A percentile compares a stretch with the other conserved stretches of the same genome.
phyloP scores from a whole-genome alignment of 1,140 invertebrate genomes.

The Anoplolepis gracilipes region DNA sequence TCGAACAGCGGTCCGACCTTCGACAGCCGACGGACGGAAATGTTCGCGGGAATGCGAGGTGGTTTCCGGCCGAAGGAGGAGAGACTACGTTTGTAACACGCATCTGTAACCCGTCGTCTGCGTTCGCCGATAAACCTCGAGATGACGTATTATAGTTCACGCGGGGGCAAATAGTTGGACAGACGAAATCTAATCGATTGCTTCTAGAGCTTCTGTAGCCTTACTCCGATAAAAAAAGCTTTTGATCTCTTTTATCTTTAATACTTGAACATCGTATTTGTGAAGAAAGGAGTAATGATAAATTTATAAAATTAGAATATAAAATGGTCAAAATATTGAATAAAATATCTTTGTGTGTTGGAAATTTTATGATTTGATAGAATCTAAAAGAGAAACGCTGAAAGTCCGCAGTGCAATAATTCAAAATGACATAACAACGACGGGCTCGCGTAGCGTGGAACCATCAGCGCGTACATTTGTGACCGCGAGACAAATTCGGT shows the following conservation, averaged over 20 bases:
- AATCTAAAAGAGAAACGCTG: background rate
- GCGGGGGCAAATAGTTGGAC: background rate
- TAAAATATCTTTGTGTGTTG: background rate
- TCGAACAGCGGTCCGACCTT: conserved; percentile 58
- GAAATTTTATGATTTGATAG: background rate
- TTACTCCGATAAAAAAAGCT: background rate
- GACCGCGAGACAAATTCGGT: conserved; percentile 14
- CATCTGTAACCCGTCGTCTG: background rate
- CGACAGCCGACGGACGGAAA: conserved; percentile 62
- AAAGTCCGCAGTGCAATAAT: conserved; percentile 8
- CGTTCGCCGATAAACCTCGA: conserved; percentile 12
- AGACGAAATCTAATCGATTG: background rate
- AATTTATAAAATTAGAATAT: background rate
- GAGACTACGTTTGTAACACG: conserved; percentile 19
- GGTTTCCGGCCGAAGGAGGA: conserved; percentile 4
- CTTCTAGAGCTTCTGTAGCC: background rate
- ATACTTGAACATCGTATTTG: too few relatives aligned
- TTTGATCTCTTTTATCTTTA: background rate
- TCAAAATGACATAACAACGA: conserved; percentile 14
- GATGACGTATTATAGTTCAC: conserved; percentile 31
- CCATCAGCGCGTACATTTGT: conserved; percentile 26
- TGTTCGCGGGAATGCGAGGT: conserved; percentile 9
- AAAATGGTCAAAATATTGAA: background rate
- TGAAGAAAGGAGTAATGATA: too few relatives aligned
- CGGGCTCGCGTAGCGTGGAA: background rate